Percentiles rank a stretch among this genome's conserved stretches.
Conservation (phyloP, 1,140 invertebrate genomes). For the Diabrotica undecimpunctata region DNA sequence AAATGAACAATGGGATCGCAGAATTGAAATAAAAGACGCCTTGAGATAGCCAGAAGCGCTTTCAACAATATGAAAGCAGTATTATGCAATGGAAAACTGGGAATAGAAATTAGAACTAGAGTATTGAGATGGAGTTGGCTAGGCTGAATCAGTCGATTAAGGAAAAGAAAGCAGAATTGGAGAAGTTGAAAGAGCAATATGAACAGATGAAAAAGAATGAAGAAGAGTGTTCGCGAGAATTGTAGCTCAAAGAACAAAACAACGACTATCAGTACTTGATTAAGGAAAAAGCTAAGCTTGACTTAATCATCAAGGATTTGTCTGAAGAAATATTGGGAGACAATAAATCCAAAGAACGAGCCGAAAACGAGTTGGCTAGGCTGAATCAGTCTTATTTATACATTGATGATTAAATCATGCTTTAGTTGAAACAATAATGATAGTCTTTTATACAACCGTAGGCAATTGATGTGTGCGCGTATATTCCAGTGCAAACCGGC, state of each 20-base stretch:
- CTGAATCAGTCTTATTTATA: conserved; percentile 85
- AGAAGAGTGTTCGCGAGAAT: conserved; percentile 79
- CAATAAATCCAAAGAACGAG: conserved; percentile 86
- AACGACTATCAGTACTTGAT: conserved; percentile 92
- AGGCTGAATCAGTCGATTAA: conserved; percentile 85
- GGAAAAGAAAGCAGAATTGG: conserved; percentile 83
- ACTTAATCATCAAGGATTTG: conserved; percentile 92
- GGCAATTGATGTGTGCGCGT: too few species aligned
- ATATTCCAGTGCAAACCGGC: too few species aligned
- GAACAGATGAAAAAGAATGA: conserved; percentile 91
- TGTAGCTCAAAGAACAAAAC: conserved; percentile 92
- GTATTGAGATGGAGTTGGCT: conserved; percentile 88
- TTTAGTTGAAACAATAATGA: too few species aligned
- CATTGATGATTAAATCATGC: too few species aligned
- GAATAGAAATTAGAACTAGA: conserved; percentile 87
- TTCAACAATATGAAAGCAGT: too few species aligned
- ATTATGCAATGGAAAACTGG: too few species aligned
- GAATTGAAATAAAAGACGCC: too few species aligned
- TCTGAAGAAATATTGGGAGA: conserved; percentile 91
- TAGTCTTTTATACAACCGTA: too few species aligned
- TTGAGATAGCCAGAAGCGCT: too few species aligned
- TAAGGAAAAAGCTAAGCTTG: conserved; percentile 93
- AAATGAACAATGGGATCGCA: too few species aligned
- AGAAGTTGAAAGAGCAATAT: conserved; percentile 78
- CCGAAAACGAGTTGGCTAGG: conserved; percentile 86